Conservation (phyloP, 1,140 invertebrate genomes). For the Brachionus koreanus region DNA sequence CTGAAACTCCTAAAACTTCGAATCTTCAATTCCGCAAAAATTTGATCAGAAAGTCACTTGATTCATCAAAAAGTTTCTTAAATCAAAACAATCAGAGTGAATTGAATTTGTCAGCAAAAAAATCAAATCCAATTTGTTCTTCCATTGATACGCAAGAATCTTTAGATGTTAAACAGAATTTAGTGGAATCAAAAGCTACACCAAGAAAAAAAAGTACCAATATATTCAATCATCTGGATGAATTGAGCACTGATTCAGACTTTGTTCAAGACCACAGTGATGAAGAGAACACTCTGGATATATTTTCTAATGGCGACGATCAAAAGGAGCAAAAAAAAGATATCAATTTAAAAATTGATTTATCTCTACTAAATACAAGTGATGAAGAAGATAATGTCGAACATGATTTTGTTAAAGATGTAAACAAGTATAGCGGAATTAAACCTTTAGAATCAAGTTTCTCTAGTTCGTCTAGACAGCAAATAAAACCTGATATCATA, state of each 20-base stretch:
- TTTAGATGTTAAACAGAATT: not conserved
- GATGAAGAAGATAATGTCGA: conserved; percentile 1
- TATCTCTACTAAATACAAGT: conserved; percentile 9
- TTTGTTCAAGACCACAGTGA: conserved; percentile 14
- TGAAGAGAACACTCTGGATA: not conserved
- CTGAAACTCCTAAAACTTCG: conserved; percentile 29
- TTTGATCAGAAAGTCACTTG: not conserved
- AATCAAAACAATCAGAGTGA: not conserved
- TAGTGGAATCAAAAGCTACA: no score
- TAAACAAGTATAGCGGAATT: not conserved
- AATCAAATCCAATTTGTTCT: not conserved
- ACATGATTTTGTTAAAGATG: not conserved
- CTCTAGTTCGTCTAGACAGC: not conserved
- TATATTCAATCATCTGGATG: conserved; percentile 3
- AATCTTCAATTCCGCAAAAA: conserved; percentile 29
- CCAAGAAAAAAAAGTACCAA: not conserved
- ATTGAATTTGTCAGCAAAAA: not conserved
- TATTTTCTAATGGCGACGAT: not conserved
- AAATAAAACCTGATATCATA: conserved; percentile 30
- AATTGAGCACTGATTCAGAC: not conserved
- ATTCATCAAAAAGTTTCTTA: not conserved
- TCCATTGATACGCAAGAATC: not conserved
- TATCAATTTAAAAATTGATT: conserved; percentile 33
- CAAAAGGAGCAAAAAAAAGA: not conserved
- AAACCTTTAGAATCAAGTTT: not conserved